Evolutionary conservation across 2,888 invertebrate species (phyloP).

Genomic region (Halocaridina rubra): DNA sequence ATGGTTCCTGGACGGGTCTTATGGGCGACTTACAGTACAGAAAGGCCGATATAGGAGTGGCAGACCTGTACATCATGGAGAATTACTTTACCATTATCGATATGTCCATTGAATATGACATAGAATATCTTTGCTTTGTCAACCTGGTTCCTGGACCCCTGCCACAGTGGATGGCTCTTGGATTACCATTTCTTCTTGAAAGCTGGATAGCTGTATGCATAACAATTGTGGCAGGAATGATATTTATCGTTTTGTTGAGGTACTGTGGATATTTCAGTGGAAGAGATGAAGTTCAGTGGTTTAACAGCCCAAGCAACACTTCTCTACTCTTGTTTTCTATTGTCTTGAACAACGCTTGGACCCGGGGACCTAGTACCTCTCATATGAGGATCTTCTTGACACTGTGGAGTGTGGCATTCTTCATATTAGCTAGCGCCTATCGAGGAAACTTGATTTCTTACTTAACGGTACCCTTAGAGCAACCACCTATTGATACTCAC

Average conservation of each 20-base stretch:
- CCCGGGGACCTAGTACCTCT: conserved; percentile 20
- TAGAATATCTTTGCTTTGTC: conserved; percentile 51
- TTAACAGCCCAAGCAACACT: neutral
- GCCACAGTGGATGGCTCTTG: conserved; percentile 49
- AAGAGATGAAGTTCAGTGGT: conserved; percentile 9
- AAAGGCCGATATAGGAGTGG: conserved; percentile 42
- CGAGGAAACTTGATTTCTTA: conserved; percentile 48
- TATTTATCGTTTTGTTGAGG: neutral
- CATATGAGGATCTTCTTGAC: conserved; percentile 33
- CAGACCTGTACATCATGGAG: conserved; percentile 58
- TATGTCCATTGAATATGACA: conserved; percentile 31
- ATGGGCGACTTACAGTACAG: conserved; percentile 55
- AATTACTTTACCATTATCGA: conserved; percentile 50
- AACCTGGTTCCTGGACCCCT: conserved; percentile 40
- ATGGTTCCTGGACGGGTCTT: conserved; percentile 51
- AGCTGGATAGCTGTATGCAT: conserved; percentile 33
- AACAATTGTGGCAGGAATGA: conserved; percentile 32
- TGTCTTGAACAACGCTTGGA: conserved; percentile 45
- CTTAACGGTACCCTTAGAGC: conserved; percentile 36
- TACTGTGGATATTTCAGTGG: neutral
- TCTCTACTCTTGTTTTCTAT: conserved; percentile 19
- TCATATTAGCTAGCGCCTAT: conserved; percentile 51
- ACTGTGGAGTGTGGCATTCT: conserved; percentile 41
- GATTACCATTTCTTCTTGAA: conserved; percentile 26
- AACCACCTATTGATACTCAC: conserved; percentile 50